A percentile compares a stretch with the other conserved stretches of the same genome.
Evolutionary conservation across 2,797 vertebrate genomes (phyloP).

Genomic region (Sebastolobus alascanus): DNA sequence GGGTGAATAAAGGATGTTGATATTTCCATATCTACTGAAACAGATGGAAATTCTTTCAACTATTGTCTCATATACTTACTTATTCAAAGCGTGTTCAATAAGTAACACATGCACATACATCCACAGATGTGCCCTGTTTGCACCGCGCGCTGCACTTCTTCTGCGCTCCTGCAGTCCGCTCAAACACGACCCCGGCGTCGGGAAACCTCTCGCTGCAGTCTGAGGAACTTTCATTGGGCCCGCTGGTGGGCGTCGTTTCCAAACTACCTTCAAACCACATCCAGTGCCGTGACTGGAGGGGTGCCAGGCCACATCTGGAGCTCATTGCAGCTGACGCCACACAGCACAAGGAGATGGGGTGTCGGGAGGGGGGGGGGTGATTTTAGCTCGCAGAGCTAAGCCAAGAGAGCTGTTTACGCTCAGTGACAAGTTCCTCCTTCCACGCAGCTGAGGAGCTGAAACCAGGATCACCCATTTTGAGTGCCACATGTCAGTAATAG

Average conservation of each 20-base stretch:
- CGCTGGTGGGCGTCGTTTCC: constrained; percentile 83
- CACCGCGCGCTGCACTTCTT: constrained; percentile 18
- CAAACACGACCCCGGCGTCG: constrained; percentile 36
- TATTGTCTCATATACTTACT: constrained; percentile 54
- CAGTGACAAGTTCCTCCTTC: constrained; percentile 69
- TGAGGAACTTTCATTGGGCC: constrained; percentile 84
- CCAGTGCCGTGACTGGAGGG: constrained; percentile 81
- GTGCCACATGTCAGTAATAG: constrained; percentile 49
- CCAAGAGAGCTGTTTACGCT: constrained; percentile 76
- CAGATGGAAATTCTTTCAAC: constrained; percentile 61
- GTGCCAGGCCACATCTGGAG: constrained; percentile 88
- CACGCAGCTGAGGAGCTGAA: constrained; percentile 57
- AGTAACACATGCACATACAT: constrained; percentile 62
- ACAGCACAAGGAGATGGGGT: constrained; percentile 78
- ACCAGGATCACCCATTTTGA: constrained; percentile 46
- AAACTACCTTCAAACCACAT: constrained; percentile 86
- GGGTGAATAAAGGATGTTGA: constrained; percentile 51
- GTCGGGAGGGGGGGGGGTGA: constrained; percentile 55
- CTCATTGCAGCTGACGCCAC: constrained; percentile 88
- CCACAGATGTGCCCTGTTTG: constrained; percentile 25
- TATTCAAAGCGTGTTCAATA: constrained; percentile 64
- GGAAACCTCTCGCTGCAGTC: constrained; percentile 65
- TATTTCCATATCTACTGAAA: constrained; percentile 64
- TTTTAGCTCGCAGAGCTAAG: constrained; percentile 62
- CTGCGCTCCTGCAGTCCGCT: constrained; percentile 10